These are phyloP conservation scores for Nesogale talazaci DNA, from an alignment of 2,113 vertebrate species.

Conservation along the genomic window DNA sequence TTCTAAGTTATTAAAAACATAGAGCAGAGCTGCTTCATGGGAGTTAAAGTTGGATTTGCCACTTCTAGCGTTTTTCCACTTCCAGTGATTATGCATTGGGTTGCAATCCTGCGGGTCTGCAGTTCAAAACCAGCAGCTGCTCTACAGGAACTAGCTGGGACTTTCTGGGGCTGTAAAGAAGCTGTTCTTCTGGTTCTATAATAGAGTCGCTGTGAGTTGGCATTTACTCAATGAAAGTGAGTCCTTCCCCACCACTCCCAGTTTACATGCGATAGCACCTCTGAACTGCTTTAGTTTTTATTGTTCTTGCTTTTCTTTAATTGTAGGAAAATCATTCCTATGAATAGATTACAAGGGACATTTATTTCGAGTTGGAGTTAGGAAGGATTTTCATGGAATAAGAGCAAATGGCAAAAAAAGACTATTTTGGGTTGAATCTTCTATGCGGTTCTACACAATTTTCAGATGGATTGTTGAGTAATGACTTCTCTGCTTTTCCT, in stretches of 20 bases:
- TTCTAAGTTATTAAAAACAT: neutral
- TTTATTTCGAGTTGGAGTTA: constrained; percentile 9
- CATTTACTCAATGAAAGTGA: no score
- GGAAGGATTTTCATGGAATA: neutral
- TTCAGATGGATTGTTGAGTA: neutral
- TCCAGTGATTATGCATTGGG: no score
- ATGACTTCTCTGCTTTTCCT: neutral
- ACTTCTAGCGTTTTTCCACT: neutral
- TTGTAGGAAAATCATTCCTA: neutral
- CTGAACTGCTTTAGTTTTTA: no score
- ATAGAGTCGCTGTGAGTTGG: no score
- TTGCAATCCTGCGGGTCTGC: no score
- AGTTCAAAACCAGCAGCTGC: no score
- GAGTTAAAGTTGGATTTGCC: neutral
- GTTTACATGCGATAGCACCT: neutral
- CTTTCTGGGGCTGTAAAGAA: no score
- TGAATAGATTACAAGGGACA: neutral
- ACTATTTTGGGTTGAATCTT: neutral
- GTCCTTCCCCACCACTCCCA: no score
- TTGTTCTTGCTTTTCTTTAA: neutral
- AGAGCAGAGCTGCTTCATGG: neutral
- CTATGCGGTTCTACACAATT: neutral
- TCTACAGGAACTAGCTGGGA: no score
- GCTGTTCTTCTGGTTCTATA: no score
- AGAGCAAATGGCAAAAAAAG: neutral